Percentiles rank a stretch among this genome's conserved stretches.
Conservation (phyloP, 2,797 vertebrate species). For the Parotocinclus haroldoi region DNA sequence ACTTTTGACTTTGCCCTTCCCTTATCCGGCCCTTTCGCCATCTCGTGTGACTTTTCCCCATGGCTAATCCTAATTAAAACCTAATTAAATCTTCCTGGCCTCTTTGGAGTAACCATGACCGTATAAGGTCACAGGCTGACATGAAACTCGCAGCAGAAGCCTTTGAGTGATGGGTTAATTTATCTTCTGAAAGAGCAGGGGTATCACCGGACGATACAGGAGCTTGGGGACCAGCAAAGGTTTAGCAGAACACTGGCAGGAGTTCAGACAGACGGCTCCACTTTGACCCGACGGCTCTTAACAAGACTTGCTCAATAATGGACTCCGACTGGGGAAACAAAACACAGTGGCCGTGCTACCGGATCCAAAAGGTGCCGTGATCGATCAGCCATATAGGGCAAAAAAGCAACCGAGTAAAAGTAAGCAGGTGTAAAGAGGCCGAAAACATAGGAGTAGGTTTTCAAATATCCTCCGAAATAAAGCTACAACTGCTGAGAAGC, state of each 20-base stretch:
- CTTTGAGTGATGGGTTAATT: conserved; percentile 26
- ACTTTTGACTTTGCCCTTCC: background rate
- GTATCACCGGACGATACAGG: background rate
- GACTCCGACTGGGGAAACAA: too few relatives aligned
- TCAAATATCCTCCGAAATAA: too few relatives aligned
- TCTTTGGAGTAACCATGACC: background rate
- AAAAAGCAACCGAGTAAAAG: too few relatives aligned
- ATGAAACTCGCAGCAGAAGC: background rate
- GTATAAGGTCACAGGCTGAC: conserved; percentile 9
- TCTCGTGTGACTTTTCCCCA: background rate
- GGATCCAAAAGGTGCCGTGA: too few relatives aligned
- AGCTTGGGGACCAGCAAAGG: background rate
- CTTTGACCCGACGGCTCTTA: conserved; percentile 21
- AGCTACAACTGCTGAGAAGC: too few relatives aligned
- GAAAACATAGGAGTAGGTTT: too few relatives aligned
- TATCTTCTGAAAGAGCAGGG: conserved; percentile 2
- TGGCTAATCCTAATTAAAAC: background rate
- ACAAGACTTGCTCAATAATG: background rate
- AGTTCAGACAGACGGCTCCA: background rate
- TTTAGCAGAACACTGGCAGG: background rate
- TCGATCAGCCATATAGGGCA: too few relatives aligned
- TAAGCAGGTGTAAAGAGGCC: too few relatives aligned
- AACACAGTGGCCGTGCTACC: too few relatives aligned
- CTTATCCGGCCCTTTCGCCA: background rate
- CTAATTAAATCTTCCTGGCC: conserved; percentile 22